A percentile compares a stretch with the other conserved stretches of the same genome.
These are phyloP conservation scores for Polypterus bichir DNA, from an alignment of 2,113 vertebrate genomes.

Conservation along the genomic window DNA sequence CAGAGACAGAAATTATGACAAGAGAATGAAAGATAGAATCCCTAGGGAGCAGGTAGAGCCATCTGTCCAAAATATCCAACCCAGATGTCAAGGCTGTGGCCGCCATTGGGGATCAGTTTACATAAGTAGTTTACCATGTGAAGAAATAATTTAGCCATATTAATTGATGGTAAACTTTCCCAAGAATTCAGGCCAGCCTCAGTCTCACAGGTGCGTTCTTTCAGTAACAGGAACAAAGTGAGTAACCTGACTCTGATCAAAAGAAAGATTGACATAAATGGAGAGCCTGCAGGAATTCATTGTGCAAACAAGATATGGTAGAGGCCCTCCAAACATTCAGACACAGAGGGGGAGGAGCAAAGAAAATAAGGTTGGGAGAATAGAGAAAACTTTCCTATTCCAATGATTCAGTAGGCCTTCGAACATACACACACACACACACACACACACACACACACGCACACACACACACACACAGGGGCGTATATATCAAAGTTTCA, in stretches of 20 bases:
- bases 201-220: conserved; percentile 80
- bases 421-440: not conserved
- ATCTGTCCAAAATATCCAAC: conserved; percentile 57
- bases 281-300: conserved; percentile 64
- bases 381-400: not conserved
- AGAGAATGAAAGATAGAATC: conserved; percentile 9
- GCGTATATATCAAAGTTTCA: not conserved
- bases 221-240: conserved; percentile 64
- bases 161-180: conserved; percentile 85
- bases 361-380: conserved; percentile 20
- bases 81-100: conserved; percentile 54
- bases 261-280: conserved; percentile 62
- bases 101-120: conserved; percentile 60
- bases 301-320: conserved; percentile 66
- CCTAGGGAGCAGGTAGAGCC: conserved; percentile 52
- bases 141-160: conserved; percentile 82
- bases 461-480: not conserved
- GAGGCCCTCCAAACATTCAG: conserved; percentile 58
- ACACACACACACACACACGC: too few species aligned
- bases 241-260: conserved; percentile 58
- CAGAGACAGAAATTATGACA: not conserved
- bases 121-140: conserved; percentile 78
- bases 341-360: conserved; percentile 18
- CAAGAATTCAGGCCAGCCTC: conserved; percentile 58
- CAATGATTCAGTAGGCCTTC: not conserved